Evolutionary conservation across 2,797 vertebrate genomes (phyloP), one percentile per base, ranked within the genome.

Genomic region (Brachyrhaphis roseni): DNA sequence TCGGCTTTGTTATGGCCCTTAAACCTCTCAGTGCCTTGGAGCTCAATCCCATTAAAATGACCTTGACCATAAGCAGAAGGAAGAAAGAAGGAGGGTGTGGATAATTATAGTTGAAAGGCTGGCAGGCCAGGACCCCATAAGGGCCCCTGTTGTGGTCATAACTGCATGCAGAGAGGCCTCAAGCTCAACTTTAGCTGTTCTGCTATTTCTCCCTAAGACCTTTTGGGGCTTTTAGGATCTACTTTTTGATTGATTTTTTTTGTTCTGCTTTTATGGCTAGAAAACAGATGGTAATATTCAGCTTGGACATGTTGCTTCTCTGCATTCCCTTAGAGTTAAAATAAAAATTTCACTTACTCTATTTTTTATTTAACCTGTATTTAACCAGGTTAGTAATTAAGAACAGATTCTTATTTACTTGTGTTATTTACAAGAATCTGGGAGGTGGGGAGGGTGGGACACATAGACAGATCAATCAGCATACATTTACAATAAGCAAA

Each of bases 21-120:
- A 95, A 95, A 95, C 91, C 90, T 89, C 86, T 90, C 88, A 76
- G 87, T 88, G 89, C 82, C 86, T 70, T 91, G 79, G 74, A 84
- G 80, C 88, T 86, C 94, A 95, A 96, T 96, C 95, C 91, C 89
- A 95, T 96, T 96, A 96, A 95, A 94, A 88, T 91, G 92, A 94
- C 95, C 95, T 96, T 95, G 94, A 90, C 83, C 91, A 71, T 87
- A 88, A 90, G 87, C 78, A n/a, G 49, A 5, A 47, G 41, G 84
- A 89, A 86, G 86, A 86, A 84, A 85, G 77, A 81, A 82, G 86
- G 83, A 91, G 89, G 80, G 88, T 84, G 86, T 86, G 86, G 81
- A 90, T 95, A 92, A 94, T 92, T 91, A 88, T 64, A 89, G 84
- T 84, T 86, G 86, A 92, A 92, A 90, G 90, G 78, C 78, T 59